Evolutionary conservation across 2,113 vertebrate genomes (phyloP), one percentile per base, ranked within the genome.

Genomic region (Mus pahari): DNA sequence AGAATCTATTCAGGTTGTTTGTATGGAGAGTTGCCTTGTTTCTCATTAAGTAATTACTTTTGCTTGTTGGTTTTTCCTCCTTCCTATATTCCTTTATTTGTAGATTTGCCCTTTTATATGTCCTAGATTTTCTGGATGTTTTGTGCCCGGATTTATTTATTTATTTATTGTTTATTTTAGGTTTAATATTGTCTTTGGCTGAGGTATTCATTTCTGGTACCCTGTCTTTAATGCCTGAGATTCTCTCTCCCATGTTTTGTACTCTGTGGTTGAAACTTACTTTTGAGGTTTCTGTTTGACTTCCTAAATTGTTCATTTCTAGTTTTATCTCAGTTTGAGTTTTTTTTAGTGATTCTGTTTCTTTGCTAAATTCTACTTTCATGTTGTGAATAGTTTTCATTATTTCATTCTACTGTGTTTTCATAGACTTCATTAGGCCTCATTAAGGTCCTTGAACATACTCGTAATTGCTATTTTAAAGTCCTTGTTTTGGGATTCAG

Each of bases 1-100:
- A 73, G 71, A 93, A 16, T 60, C 95, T 84, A 53, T 50, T 89
- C 10, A 90, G 39, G 42, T 87, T 90, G 53, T 5, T 20, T 92
- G 3, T 66, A 84, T 92, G 12, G 75, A 16, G 74, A 81, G 42
- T 94, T 91, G 48, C n/a, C 24, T 84, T 19, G 5, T 81, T 81
- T 81, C 33, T 55, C 4, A 62, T 60, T 82, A n/a, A 33, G 50
- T 77, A 31, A 50, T 55, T 83, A 24, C 24, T 53, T 83, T 26
- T 16, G 14, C 60, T 83, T 83, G n/a, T 62, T 83, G 62, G 45
- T 83, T 62, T 48, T 28, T 53, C 7, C 16, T 78, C 1, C 4
- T 50, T 78, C 31, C 31, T 78, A 33, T 78, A 28, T 19, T 78
- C 45, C 12, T 77, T 77, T 77, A 77, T 31, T 53, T 78, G 48